Evolutionary conservation across 1,140 invertebrate genomes (phyloP), one percentile per base, ranked within the genome.

Genomic region (Drosophila tani): DNA sequence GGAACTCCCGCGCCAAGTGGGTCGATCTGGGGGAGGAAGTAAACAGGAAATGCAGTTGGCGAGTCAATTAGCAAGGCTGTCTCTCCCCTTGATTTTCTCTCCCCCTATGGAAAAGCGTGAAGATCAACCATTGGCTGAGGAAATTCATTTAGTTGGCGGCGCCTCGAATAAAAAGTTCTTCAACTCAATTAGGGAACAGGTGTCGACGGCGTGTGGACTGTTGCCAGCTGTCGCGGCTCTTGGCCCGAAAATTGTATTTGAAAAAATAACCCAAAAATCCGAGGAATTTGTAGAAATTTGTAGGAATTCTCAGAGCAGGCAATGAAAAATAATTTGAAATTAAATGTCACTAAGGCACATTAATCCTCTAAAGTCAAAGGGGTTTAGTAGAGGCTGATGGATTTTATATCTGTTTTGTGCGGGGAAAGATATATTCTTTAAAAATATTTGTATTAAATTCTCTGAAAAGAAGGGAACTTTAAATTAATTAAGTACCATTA

Each of bases 11-110:
- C 17, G 46, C 9, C 9, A 51, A 53, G 17, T 24, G 50, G 71
- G 17, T 78, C 35, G 45, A 45, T 49, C 19, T 55, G 63, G n/a
- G 65, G 65, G 57, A 53, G n/a, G 65, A 51, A 53, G 55, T 66
- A 76, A 76, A 76, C 74, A 76, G 56, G 75, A 68, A 77, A 46
- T 57, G 74, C 74, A 78, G 41, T 78, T 55, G 47, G 17, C 40
- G 43, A 74, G 70, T 74, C 70, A 73, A 74, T 74, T 74, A 74
- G 70, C 69, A 71, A 40, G 50, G 17, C 65, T 29, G 12, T 17
- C 49, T 27, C 21, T 38, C 59, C 29, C 41, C 29, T n/a, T 27
- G 17, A 38, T 17, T 43, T 32, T 17, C 40, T 40, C 6, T 12
- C n/a, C 17, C 12, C 51, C 8, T 19, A 11, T 21, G 8, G n/a